Evolutionary conservation across 2,113 vertebrate genomes (phyloP), one percentile per base, ranked within the genome.

Genomic region (Dolichallabes microphthalmus): DNA sequence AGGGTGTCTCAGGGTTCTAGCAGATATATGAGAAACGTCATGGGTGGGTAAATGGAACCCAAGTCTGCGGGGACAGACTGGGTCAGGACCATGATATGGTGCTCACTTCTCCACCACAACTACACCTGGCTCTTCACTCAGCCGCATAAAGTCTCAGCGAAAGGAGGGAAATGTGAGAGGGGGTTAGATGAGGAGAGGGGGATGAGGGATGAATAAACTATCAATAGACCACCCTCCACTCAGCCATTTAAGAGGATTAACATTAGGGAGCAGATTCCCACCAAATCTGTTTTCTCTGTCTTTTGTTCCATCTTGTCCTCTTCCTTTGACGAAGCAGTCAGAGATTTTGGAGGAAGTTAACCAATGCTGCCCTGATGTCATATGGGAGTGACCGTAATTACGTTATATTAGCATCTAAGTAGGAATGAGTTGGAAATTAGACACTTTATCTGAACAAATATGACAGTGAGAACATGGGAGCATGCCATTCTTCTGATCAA

Each of bases 101-200:
- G 22, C 50, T 63, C 69, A 77, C 39, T 69, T 86, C 63, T 39
- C 80, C 32, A 76, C 80, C 53, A 32, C 76, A 83, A 20, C 58
- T 58, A 81, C 86, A 87, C 88, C 88, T 89, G 88, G 86, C 82
- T 82, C 82, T 84, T 81, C 63, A 83, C 35, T 84, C 75, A 84
- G 30, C 55, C 57, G 15, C 60, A 50, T 25, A 81, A 81, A 64
- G 39, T 82, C 79, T 82, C 82, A 68, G 63, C 35, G 86, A 88
- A 82, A 89, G 32, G 57, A 71, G 78, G 60, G 83, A 83, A 89
- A 86, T 60, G 35, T 20, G 82, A 89, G 86, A 85, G 71, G 45
- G 76, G 68, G 80, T 57, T 69, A 73, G 64, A 80, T 79, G 76
- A 60, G 53, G 64, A 22, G 39, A 55, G 78, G 85, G 32, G 71